phyloP scores from a whole-genome alignment of 92 coral and sea anemone genomes.

The Palythoa grandiflora region DNA sequence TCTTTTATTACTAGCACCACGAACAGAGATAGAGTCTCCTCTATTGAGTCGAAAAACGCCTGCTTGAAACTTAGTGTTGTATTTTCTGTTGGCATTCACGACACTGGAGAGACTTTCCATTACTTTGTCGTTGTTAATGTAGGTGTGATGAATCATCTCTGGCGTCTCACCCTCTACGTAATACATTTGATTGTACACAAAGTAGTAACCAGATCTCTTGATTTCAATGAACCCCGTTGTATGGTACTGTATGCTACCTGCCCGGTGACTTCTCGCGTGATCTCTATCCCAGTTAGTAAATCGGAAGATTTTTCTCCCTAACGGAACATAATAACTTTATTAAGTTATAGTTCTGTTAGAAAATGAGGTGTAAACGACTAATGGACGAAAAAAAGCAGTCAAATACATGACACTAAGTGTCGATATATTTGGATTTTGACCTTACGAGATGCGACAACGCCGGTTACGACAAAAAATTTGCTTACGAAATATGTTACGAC shows the following conservation, averaged over 20 bases:
- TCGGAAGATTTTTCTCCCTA: constrained; percentile 26
- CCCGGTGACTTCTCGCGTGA: constrained; percentile 44
- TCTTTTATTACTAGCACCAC: constrained; percentile 61
- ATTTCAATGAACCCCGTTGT: constrained; percentile 52
- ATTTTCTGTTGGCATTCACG: constrained; percentile 50
- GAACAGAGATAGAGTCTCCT: constrained; percentile 80
- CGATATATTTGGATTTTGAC: too few species aligned
- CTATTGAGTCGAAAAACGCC: constrained; percentile 79
- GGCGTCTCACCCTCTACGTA: constrained; percentile 77
- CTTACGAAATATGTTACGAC: too few species aligned
- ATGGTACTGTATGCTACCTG: constrained; percentile 47
- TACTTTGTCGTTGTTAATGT: constrained; percentile 66
- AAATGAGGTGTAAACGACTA: background rate
- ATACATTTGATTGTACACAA: constrained; percentile 89
- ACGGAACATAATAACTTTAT: constrained; percentile 8
- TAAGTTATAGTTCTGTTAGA: background rate
- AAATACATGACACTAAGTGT: background rate
- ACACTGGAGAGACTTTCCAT: constrained; percentile 85
- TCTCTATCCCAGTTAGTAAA: constrained; percentile 30
- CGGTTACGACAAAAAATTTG: too few species aligned
- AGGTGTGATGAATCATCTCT: constrained; percentile 86
- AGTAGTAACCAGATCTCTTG: constrained; percentile 82
- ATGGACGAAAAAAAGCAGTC: background rate
- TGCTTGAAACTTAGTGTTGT: constrained; percentile 88
- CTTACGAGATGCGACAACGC: too few species aligned